Base-by-base conservation (phyloP, 2,113 vertebrate species). In the Vulpes lagopus region DNA sequence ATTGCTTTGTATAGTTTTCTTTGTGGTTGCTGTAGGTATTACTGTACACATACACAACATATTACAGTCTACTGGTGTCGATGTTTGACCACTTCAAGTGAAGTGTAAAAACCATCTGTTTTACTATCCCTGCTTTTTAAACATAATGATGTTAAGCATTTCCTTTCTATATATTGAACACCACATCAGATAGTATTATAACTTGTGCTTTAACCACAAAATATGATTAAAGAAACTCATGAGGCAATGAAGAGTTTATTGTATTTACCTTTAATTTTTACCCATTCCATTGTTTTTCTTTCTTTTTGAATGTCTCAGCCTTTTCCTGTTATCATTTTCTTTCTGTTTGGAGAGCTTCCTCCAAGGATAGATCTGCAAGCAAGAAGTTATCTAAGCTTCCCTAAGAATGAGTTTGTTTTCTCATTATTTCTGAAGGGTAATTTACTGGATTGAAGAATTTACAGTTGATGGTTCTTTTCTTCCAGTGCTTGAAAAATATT, bases 191-290 rank as follows among this genome's bases (percentile, higher is more conserved):
- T 60, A 7, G 55, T 69, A 20, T 88, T 89, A n/a, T 60, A 76
- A 82, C 32, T 12, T 81, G 57, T 60, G 35, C 59, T 65, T 82
- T 51, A 59, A 53, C 67, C 59, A 62, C 57, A 93, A 95, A 89
- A 92, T 80, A 25, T 32, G 49, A 80, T 86, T 90, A 73, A 94
- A 86, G 80, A 94, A 91, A 91, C 51, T 94, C 49, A 6, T n/a
- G 43, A 85, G 55, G 11, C 60, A 17, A 71, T n/a, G 15, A 7
- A 35, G 27, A 86, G n/a, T 57, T 65, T 91, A 23, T 73, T 71
- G 74, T 22, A 57, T 64, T 86, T 80, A 35, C 30, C 71, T 89
- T 57, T 59, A 49, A n/a, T 69, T 87, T 79, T 91, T 32, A 76
- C 38, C 82, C 22, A 81, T 69, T 87, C n/a, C 9, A 30, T 51